Evolutionary conservation across 2,888 invertebrate species (phyloP).

Genomic region (Epirrita christyi): DNA sequence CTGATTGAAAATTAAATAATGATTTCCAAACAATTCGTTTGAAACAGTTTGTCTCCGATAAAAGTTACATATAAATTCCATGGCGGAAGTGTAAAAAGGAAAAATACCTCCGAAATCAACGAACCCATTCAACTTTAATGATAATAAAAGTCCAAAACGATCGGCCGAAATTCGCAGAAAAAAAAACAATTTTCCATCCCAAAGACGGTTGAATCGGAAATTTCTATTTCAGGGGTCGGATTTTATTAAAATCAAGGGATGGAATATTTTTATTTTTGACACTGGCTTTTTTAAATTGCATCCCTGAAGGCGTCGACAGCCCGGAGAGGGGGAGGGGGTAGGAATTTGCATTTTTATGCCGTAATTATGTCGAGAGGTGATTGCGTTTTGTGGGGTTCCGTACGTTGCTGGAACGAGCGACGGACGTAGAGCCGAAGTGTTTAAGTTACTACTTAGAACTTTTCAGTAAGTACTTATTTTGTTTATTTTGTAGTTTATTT

Average conservation of each 20-base stretch:
- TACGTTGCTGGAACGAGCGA: constrained; percentile 6
- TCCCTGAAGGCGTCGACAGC: constrained; percentile 21
- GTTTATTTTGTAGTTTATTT: too few relatives aligned
- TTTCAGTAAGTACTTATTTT: too few relatives aligned
- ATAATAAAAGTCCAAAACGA: constrained; percentile 36
- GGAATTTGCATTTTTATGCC: constrained; percentile 38
- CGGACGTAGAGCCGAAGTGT: too few relatives aligned
- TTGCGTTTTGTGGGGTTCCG: constrained; percentile 32
- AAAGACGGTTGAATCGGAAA: constrained; percentile 35
- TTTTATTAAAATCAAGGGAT: constrained; percentile 39
- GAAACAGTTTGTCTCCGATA: too few relatives aligned
- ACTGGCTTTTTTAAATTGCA: constrained; percentile 38
- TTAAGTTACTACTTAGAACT: too few relatives aligned
- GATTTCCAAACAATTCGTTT: too few relatives aligned
- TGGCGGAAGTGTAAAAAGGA: not conserved
- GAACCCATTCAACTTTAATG: constrained; percentile 32
- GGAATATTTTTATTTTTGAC: constrained; percentile 39
- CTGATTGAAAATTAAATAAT: too few relatives aligned
- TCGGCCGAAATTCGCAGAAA: constrained; percentile 29
- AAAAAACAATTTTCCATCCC: constrained; percentile 35
- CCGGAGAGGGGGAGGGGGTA: constrained; percentile 21
- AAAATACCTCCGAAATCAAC: constrained; percentile 8
- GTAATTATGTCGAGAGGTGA: constrained; percentile 34
- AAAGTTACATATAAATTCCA: too few relatives aligned
- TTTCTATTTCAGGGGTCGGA: constrained; percentile 38